Evolutionary conservation across 2,888 invertebrate genomes (phyloP), one percentile per base, ranked within the genome.

Genomic region (Coleophora flavipennella): DNA sequence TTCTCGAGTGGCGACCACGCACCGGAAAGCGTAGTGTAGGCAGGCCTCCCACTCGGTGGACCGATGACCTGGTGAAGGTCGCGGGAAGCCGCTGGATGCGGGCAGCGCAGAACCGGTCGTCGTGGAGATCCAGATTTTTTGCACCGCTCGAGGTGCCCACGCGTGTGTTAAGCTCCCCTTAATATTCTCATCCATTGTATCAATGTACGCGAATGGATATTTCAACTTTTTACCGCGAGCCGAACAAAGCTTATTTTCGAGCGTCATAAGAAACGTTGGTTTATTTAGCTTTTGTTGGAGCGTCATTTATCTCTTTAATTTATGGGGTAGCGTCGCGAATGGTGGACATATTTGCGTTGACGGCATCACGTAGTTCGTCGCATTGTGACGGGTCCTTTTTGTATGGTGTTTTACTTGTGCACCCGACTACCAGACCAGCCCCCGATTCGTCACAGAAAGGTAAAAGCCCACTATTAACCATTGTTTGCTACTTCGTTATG

Each of bases 261-360:
- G 71, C 70, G 65, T 70, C 75, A 71, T 70, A 71, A 78, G 78
- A 70, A 77, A 71, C 62, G 53, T 61, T 64, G 72, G 78, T 74
- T 77, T 80, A 78, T 81, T 78, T 72, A 71, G 50, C 78, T 77
- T 79, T 84, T 84, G 81, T 83, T 77, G 70, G 64, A 51, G 60
- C 51, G 65, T 77, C 79, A 81, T 83, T 81, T 84, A 84, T 84
- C 80, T 81, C 70, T 67, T 65, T 71, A 76, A 83, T 84, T 84
- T 84, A 84, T 80, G 75, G 73, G 62, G 62, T 62, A 71, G 67
- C 74, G 74, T 68, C 62, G 67, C 75, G 65, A 80, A 79, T 79
- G 63, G 63, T 54, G 60, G 71, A 71, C 78, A 73, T 72, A 74
- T 76, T 77, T 71, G 73, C 65, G 62, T 62, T 61, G 48, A 53